phyloP scores from a whole-genome alignment of 1,140 invertebrate species.

The Drosophila sp. region DNA sequence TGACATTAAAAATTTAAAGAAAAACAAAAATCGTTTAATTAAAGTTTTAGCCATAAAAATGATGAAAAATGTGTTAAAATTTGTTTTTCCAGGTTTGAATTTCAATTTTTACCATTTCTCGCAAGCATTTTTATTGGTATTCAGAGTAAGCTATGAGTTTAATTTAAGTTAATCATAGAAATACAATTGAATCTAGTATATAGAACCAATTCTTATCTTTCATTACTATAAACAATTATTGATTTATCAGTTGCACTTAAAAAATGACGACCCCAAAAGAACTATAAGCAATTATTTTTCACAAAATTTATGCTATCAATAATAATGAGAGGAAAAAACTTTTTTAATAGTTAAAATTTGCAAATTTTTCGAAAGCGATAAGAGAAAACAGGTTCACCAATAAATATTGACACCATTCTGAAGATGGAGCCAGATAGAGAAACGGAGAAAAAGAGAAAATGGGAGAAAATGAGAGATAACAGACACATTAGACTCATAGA shows the following conservation, averaged over 20 bases:
- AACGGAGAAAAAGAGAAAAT: slow-evolving; percentile 12
- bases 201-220: neutral
- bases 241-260: slow-evolving; percentile 21
- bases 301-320: slow-evolving; percentile 63
- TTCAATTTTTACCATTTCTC: no score
- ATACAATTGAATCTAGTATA: no score
- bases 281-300: slow-evolving; percentile 32
- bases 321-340: slow-evolving; percentile 44
- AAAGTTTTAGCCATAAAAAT: no score
- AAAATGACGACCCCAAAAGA: neutral
- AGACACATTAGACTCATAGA: slow-evolving; percentile 51
- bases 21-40: no score
- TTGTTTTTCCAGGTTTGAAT: no score
- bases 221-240: slow-evolving; percentile 8
- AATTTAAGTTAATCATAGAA: no score
- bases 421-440: slow-evolving; percentile 45
- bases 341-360: slow-evolving; percentile 80
- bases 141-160: no score
- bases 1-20: no score
- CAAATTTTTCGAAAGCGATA: slow-evolving; percentile 70
- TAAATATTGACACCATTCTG: slow-evolving; percentile 82
- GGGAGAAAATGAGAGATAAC: slow-evolving; percentile 52
- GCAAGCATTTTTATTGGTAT: no score
- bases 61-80: no score
- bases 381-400: slow-evolving; percentile 80